Conservation (phyloP, 1,140 invertebrate genomes). For the Procambarus virginalis region DNA sequence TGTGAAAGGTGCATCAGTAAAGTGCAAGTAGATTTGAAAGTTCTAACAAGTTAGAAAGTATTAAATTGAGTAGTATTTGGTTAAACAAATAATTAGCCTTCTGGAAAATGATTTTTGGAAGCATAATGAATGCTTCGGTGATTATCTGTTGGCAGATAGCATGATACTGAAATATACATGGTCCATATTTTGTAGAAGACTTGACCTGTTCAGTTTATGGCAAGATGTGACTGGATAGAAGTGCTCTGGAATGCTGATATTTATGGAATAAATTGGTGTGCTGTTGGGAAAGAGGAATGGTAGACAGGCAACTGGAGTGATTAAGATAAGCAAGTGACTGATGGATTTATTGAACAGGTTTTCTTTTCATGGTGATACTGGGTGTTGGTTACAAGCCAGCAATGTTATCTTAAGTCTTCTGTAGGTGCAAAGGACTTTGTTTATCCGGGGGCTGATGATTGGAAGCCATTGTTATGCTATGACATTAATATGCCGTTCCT, state of each 20-base stretch:
- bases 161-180: background rate
- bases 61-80: slow-evolving; percentile 54
- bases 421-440: slow-evolving; percentile 41
- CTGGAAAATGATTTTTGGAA: slow-evolving; percentile 10
- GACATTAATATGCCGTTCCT: slow-evolving; percentile 20
- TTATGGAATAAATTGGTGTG: slow-evolving; percentile 41
- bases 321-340: slow-evolving; percentile 35
- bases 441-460: background rate
- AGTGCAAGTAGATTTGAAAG: slow-evolving; percentile 11
- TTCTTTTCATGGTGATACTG: slow-evolving; percentile 20
- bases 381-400: slow-evolving; percentile 19
- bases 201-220: slow-evolving; percentile 46
- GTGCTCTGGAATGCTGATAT: slow-evolving; percentile 34
- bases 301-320: slow-evolving; percentile 33
- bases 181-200: slow-evolving; percentile 27
- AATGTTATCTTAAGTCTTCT: slow-evolving; percentile 50
- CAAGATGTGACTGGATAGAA: slow-evolving; percentile 52
- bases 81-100: slow-evolving; percentile 32
- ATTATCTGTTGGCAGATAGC: slow-evolving; percentile 37
- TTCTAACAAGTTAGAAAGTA: slow-evolving; percentile 59
- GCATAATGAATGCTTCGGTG: slow-evolving; percentile 26
- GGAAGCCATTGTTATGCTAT: slow-evolving; percentile 30
- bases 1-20: slow-evolving; percentile 12
- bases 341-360: slow-evolving; percentile 49
- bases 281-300: slow-evolving; percentile 39